Base-by-base conservation (phyloP, 1,140 invertebrate genomes). In the Anadara kagoshimensis region DNA sequence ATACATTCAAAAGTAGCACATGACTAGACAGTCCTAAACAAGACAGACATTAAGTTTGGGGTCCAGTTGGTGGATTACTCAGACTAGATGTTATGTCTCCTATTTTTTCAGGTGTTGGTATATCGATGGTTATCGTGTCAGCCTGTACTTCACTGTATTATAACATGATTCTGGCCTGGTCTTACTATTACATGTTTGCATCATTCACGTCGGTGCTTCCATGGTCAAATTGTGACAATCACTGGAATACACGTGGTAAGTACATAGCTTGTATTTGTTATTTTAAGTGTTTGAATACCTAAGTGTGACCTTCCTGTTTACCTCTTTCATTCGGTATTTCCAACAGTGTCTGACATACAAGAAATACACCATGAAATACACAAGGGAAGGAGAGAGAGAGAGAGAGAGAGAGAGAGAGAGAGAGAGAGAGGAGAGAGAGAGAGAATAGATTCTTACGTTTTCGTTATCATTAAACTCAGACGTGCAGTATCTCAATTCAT, bases 151-250 rank as follows among this genome's bases (percentile, higher is more conserved):
- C 76, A 24, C 96, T 98, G 93, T 98, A 98, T 89, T 99, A 99
- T 91, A 98, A 98, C 89, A 97, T 97, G 7, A 96, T 99, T 83
- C 96, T 99, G 68, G 96, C 96, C 24, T 98, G 97, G 96, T 96
- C 97, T 0, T 93, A 98, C 10, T 98, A 97, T 88, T 99, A 98
- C 74, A 90, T 93, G 95, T 80, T 93, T 67, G 84, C 83, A 7
- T 91, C 90, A 8, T 88, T 89, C 66, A 85, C 81, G 11, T 83
- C 73, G 43, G 63, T 93, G 84, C 91, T 99, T 12, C 97, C 97
- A 0, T 99, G 97, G 97, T 96, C 94, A 47, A 94, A 94, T 57
- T 99, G 98, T 88, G 41, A 76, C 29, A 79, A 82, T 24, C 20
- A 20, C 12, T 83, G 82, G 83, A 83, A 82, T 58, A 79, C 76